phyloP scores from a whole-genome alignment of 2,113 vertebrate genomes.

The Apaloderma vittatum region DNA sequence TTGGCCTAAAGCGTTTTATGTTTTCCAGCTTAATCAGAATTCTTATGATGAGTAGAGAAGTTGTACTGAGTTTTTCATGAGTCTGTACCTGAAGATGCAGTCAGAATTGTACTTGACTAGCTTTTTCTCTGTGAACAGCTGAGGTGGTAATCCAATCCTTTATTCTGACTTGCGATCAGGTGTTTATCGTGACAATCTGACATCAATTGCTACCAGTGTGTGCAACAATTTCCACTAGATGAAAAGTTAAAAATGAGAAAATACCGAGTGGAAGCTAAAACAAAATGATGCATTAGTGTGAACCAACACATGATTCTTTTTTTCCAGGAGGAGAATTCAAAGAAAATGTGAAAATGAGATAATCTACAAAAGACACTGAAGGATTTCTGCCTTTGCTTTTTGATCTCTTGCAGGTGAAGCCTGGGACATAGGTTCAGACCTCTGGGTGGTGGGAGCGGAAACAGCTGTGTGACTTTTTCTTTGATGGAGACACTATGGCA shows the following conservation, averaged over 20 bases:
- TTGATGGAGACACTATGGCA: background rate
- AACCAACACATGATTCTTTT: background rate
- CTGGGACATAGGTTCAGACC: background rate
- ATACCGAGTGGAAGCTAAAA: background rate
- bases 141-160: background rate
- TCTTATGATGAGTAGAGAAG: constrained; percentile 54
- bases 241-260: background rate
- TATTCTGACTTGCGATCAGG: background rate
- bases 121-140: background rate
- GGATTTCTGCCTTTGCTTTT: background rate
- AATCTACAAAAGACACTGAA: background rate
- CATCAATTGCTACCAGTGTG: background rate
- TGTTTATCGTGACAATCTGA: background rate
- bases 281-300: background rate
- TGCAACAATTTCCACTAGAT: background rate
- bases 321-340: background rate
- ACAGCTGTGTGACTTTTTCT: background rate
- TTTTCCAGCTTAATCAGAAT: constrained; percentile 75
- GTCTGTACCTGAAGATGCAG: constrained; percentile 36
- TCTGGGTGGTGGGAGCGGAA: background rate
- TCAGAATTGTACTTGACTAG: background rate
- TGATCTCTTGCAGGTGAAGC: background rate
- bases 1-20: constrained; percentile 70
- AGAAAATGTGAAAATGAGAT: background rate
- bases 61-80: constrained; percentile 65